A percentile compares a stretch with the other conserved stretches of the same genome.
phyloP scores from a whole-genome alignment of 2,797 vertebrate species.

The Macropodus opercularis region DNA sequence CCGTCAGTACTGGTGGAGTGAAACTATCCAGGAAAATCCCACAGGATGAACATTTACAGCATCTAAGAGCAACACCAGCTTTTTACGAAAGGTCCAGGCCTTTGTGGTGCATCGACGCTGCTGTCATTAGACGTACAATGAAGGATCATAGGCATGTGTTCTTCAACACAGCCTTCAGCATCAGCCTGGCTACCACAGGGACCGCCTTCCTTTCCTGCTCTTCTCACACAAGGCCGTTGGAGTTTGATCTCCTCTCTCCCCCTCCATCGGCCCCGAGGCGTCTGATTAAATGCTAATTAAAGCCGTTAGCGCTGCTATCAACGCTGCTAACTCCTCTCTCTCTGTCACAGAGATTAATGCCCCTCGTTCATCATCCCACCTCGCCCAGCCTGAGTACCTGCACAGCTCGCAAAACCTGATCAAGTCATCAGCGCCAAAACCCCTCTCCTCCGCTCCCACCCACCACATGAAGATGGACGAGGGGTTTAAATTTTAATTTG shows the following conservation, averaged over 20 bases:
- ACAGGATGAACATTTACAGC: constrained; percentile 24
- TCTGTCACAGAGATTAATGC: constrained; percentile 96
- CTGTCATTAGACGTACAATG: constrained; percentile 69
- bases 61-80: constrained; percentile 15
- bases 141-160: constrained; percentile 76
- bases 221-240: constrained; percentile 67
- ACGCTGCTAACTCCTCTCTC: constrained; percentile 89
- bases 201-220: constrained; percentile 70
- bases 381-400: constrained; percentile 85
- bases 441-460: constrained; percentile 53
- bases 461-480: constrained; percentile 82
- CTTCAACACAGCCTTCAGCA: constrained; percentile 71
- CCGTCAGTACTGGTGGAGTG: constrained; percentile 14
- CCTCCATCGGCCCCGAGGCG: constrained; percentile 86
- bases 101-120: constrained; percentile 56
- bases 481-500: constrained; percentile 92
- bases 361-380: constrained; percentile 95
- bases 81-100: constrained; percentile 53
- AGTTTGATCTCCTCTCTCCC: constrained; percentile 80
- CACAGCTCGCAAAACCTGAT: constrained; percentile 89
- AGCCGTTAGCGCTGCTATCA: constrained; percentile 91
- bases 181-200: constrained; percentile 61
- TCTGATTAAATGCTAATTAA: constrained; percentile 99
- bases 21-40: constrained; percentile 28
- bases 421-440: constrained; percentile 86